Conservation (phyloP, 2,113 vertebrate species). For the Peromyscus californicus region DNA sequence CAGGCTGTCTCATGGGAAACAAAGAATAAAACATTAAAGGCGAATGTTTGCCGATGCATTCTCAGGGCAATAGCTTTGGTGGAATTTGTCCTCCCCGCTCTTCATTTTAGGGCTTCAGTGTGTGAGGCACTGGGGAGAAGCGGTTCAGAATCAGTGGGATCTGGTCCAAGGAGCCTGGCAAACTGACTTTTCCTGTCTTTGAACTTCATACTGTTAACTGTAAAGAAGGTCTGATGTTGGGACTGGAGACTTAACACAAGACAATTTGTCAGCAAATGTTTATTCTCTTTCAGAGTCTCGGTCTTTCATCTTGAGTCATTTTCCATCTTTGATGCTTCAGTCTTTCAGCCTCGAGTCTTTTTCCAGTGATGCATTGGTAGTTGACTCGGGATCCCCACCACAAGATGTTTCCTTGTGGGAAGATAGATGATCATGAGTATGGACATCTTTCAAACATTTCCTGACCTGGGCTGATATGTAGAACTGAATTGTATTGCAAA, state of each 20-base stretch:
- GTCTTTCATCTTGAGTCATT: constrained; percentile 88
- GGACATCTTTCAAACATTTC: neutral
- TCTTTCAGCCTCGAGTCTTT: constrained; percentile 93
- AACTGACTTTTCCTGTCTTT: neutral
- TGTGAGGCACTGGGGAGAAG: neutral
- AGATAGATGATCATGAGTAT: neutral
- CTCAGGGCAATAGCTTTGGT: neutral
- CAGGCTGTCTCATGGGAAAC: constrained; percentile 94
- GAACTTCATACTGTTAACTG: neutral
- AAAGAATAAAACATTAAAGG: constrained; percentile 95
- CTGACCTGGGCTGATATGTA: neutral
- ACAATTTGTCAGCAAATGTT: neutral
- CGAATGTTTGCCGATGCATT: constrained; percentile 83
- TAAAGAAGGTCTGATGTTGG: neutral
- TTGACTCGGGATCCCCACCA: constrained; percentile 93
- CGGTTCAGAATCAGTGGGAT: neutral
- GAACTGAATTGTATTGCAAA: no score
- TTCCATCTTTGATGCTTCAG: constrained; percentile 93
- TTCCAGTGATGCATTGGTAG: constrained; percentile 93
- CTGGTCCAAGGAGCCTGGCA: neutral
- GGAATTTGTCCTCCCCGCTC: neutral
- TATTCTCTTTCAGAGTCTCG: neutral
- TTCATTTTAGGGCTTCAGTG: no score
- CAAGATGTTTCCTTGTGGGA: constrained; percentile 61
- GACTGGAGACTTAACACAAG: neutral